Base-by-base conservation (phyloP, 2,888 invertebrate species). In the Pyrrhosoma nymphula region DNA sequence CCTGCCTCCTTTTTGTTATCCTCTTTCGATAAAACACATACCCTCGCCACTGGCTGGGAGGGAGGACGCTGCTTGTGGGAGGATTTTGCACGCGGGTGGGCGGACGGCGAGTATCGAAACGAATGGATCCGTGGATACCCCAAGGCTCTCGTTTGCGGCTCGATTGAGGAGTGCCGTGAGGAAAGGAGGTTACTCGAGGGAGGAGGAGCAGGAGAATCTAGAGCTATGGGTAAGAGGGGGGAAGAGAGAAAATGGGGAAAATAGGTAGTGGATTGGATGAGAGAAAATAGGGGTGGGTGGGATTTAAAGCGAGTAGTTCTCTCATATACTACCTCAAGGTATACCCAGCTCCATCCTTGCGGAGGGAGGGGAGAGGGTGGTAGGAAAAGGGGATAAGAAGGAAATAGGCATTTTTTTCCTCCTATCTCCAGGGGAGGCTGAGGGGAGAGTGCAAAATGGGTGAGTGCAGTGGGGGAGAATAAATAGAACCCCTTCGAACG, bases 71-170 rank as follows among this genome's bases (percentile, higher is more conserved):
- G 47, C 4, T 47, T 10, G 82, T 16, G 18, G 82, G 14, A 12
- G 35, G 82, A 30, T 82, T 82, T 82, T 82, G 82, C 35, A 60
- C 60, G 91, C 60, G 91, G 91, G 91, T 39, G 69, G 39, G n/a
- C 47, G 69, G 63, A 20, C 26, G 69, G 93, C n/a, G 47, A n/a
- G 69, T 69, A 69, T 47, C 47, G 69, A 47, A 93, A 93, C 75
- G 93, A 93, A 93, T 93, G 69, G 63, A 35, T 91, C 35, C 56
- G 63, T 39, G 63, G 91, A 55, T 69, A 47, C 47, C 93, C 93
- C 93, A 60, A 35, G 93, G 69, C 93, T 69, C 93, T 93, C 93
- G 93, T 93, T 93, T 93, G 93, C 93, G 93, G 93, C 93, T 93
- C 93, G 93, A 93, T 93, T 93, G 93, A 93, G 93, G 75, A 93